A percentile compares a stretch with the other conserved stretches of the same genome.
phyloP scores from a whole-genome alignment of 2,888 invertebrate species.

The Lamellibrachia columna region DNA sequence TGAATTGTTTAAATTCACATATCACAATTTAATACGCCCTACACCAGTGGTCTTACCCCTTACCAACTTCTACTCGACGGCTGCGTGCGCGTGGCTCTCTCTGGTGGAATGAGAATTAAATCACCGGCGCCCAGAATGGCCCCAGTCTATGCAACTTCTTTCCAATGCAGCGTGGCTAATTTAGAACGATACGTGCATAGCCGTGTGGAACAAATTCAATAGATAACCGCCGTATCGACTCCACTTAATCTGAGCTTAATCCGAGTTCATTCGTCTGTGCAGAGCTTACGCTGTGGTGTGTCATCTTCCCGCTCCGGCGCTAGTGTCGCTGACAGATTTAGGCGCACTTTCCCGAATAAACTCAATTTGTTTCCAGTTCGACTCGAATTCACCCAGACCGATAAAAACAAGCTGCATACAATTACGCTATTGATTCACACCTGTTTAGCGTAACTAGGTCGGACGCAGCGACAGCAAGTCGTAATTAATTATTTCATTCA shows the following conservation, averaged over 20 bases:
- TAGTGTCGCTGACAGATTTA: not conserved
- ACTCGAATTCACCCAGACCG: not conserved
- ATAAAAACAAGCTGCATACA: not conserved
- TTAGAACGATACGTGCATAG: not conserved
- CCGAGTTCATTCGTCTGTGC: not conserved
- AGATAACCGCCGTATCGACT: not conserved
- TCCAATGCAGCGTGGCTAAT: not conserved
- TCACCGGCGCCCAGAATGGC: not conserved
- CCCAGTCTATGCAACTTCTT: not conserved
- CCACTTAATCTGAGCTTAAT: not conserved
- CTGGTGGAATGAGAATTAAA: not conserved
- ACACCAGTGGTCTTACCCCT: too few species aligned
- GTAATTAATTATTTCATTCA: not conserved
- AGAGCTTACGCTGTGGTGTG: not conserved
- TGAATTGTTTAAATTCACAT: too few species aligned
- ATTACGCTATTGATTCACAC: not conserved
- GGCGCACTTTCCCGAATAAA: not conserved
- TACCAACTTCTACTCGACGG: not conserved
- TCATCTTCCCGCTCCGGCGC: not conserved
- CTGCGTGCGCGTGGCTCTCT: not conserved
- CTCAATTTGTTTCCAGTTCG: not conserved
- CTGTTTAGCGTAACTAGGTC: not conserved
- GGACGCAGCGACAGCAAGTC: not conserved
- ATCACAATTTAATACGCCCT: too few species aligned
- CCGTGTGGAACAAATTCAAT: slow-evolving; percentile 16